Conservation (phyloP, 2,113 vertebrate species). For the Pterocles orientalis region DNA sequence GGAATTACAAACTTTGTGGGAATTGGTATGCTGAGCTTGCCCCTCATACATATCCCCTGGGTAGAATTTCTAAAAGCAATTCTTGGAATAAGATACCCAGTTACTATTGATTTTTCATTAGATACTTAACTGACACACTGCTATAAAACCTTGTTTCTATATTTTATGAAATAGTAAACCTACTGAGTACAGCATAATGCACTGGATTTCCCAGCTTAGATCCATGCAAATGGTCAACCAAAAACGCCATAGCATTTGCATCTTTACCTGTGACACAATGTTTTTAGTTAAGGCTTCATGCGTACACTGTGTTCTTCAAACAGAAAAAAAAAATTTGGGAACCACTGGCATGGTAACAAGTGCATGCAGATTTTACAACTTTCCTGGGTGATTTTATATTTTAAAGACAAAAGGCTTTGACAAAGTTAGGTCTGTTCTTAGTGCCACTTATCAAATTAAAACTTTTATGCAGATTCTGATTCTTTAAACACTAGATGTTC, state of each 20-base stretch:
- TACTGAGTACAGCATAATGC: not conserved
- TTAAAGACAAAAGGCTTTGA: not conserved
- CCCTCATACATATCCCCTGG: conserved; percentile 22
- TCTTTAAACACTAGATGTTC: not conserved
- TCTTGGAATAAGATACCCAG: conserved; percentile 15
- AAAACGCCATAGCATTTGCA: not conserved
- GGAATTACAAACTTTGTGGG: conserved; percentile 25
- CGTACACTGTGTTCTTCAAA: not conserved
- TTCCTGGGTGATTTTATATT: not conserved
- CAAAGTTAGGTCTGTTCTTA: not conserved
- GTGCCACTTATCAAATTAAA: not conserved
- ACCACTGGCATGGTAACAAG: not conserved
- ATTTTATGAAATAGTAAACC: conserved; percentile 28
- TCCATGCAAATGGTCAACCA: not conserved
- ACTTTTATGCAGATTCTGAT: not conserved
- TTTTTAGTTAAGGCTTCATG: not conserved
- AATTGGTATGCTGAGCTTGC: conserved; percentile 29
- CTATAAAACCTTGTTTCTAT: conserved; percentile 4
- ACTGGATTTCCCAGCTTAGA: not conserved
- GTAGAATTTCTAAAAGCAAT: conserved; percentile 52
- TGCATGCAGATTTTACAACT: not conserved
- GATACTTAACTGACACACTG: not conserved
- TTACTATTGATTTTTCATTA: conserved; percentile 58
- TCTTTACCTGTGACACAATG: not conserved
- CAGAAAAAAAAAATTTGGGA: not conserved